Evolutionary conservation across 2,888 invertebrate genomes (phyloP), one percentile per base, ranked within the genome.

Genomic region (Agriopis leucophaearia): DNA sequence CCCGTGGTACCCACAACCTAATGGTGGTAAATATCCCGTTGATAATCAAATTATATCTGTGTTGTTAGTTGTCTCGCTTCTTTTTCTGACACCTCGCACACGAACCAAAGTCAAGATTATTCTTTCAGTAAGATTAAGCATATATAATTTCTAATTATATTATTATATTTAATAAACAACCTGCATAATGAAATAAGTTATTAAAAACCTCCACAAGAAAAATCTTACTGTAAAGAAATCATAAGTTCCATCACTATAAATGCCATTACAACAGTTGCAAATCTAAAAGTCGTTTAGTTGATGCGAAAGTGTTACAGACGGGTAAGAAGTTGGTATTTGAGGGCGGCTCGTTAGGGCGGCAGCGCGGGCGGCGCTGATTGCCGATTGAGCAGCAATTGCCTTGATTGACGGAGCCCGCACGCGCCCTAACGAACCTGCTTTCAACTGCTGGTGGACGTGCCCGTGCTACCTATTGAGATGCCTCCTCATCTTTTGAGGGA

Each of bases 331-430:
- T 89, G 88, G 87, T 82, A 83, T 87, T 87, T 87, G 82, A 81
- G 86, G 84, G 74, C 69, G 88, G 81, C 87, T 92, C 92, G 92
- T 92, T 92, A 92, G 87, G 80, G 71, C 72, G 71, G 74, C 50
- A 66, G 84, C 69, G 80, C 76, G 78, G 78, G 80, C 77, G 77
- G 83, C 86, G 87, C 88, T 94, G 94, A 94, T 94, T 94, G 94
- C 91, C 94, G 93, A 94, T 94, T 94, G 94, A 94, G 90, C 90
- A 90, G 89, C 94, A 92, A 94, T 94, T 93, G 94, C 88, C 91
- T 89, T 93, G 94, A 94, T 94, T 94, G 94, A 94, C 92, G 91
- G 88, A 85, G 89, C 88, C 87, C 86, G 85, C 87, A 84, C 85
- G 79, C 81, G 82, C 83, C 82, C 87, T 90, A 94, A 94, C 94